phyloP scores from a whole-genome alignment of 2,113 vertebrate species.

The Pachyramphus minor region DNA sequence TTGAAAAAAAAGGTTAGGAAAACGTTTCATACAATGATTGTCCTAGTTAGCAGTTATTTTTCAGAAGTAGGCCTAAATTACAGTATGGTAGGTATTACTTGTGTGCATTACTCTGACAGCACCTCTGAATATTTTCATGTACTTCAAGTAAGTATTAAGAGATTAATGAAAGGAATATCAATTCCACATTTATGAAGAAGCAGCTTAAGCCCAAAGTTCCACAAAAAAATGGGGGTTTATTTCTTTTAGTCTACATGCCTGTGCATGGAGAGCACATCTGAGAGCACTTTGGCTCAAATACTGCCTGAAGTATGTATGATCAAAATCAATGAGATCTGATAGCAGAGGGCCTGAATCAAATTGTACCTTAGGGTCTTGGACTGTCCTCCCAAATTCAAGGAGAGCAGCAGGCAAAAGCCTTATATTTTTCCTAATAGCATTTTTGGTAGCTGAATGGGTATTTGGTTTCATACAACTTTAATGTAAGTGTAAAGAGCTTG shows the following conservation, averaged over 20 bases:
- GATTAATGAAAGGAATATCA: neutral
- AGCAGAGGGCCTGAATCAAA: neutral
- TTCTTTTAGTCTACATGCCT: neutral
- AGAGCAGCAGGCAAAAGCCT: neutral
- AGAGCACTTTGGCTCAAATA: neutral
- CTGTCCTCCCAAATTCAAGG: neutral
- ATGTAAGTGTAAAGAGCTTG: neutral
- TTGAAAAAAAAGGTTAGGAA: neutral
- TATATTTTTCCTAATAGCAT: neutral
- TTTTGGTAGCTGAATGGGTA: neutral
- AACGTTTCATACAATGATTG: neutral
- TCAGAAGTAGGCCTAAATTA: neutral
- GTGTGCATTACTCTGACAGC: neutral
- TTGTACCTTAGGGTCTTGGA: neutral
- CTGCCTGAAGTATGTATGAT: neutral
- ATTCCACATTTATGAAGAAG: neutral
- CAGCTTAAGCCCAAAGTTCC: neutral
- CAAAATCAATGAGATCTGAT: neutral
- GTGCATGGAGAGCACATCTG: neutral
- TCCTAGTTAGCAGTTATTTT: neutral
- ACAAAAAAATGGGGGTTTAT: neutral
- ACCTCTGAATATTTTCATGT: neutral
- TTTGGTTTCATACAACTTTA: neutral
- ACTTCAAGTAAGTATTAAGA: neutral
- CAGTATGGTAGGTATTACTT: neutral